phyloP scores from a whole-genome alignment of 2,797 vertebrate genomes.

The Cryptoblepharus egeriae region DNA sequence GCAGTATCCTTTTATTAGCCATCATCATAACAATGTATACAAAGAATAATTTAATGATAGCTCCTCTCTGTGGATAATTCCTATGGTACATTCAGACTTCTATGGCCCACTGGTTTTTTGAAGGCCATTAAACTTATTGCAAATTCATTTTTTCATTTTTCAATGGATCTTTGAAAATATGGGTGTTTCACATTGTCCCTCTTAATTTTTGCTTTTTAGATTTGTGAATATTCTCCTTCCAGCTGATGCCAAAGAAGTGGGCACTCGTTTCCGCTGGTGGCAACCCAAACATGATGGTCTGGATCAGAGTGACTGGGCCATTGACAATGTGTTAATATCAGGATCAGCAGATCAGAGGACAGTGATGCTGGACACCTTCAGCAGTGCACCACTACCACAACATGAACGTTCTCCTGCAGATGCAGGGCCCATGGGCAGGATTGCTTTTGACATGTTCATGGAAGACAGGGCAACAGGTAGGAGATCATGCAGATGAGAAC shows the following conservation, averaged over 20 bases:
- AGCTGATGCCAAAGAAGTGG: conserved; percentile 86
- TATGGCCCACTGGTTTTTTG: not conserved
- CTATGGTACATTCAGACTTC: fast-evolving
- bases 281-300: conserved; percentile 93
- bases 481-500: fast-evolving
- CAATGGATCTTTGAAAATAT: not conserved
- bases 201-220: conserved; percentile 70
- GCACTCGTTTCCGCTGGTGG: conserved; percentile 97
- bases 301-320: conserved; percentile 95
- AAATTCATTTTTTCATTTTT: not conserved
- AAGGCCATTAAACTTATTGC: not conserved
- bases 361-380: conserved; percentile 95
- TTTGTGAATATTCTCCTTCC: conserved; percentile 98
- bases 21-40: not conserved
- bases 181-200: not conserved
- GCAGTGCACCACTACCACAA: conserved; percentile 88
- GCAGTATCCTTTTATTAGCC: conserved; percentile 4
- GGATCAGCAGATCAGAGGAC: conserved; percentile 90
- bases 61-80: not conserved
- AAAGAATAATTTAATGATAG: not conserved
- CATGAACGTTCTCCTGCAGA: conserved; percentile 92
- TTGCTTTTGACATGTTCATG: conserved; percentile 79
- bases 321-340: conserved; percentile 94
- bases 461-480: conserved; percentile 84
- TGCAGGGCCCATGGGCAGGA: conserved; percentile 81